phyloP scores from a whole-genome alignment of 2,797 vertebrate species.

The Glyptemys insculpta region DNA sequence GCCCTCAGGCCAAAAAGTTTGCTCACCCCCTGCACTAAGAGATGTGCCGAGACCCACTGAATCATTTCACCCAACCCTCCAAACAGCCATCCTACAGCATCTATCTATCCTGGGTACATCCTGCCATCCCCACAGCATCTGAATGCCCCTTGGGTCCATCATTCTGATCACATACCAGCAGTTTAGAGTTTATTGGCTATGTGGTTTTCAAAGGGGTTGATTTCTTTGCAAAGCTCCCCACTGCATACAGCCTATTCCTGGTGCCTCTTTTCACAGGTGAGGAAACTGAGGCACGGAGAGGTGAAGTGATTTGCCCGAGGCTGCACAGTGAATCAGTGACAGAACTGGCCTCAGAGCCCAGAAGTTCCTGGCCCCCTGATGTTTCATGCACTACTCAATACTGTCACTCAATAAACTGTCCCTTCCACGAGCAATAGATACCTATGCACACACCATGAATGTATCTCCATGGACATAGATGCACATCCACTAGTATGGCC shows the following conservation, averaged over 20 bases:
- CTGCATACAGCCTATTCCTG: neutral
- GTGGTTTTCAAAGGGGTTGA: neutral
- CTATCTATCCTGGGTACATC: neutral
- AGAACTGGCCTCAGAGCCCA: neutral
- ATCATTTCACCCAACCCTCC: neutral
- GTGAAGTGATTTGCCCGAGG: neutral
- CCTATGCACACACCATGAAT: neutral
- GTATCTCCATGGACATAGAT: neutral
- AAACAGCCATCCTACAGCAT: neutral
- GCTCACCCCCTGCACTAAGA: too few relatives aligned
- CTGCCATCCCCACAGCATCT: neutral
- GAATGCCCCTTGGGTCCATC: neutral
- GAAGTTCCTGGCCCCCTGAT: neutral
- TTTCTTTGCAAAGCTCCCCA: neutral
- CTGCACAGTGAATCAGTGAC: neutral
- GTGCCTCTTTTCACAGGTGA: neutral
- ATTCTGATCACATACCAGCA: neutral
- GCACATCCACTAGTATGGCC: neutral
- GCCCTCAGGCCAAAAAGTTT: too few relatives aligned
- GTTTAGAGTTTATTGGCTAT: neutral
- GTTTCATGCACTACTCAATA: neutral
- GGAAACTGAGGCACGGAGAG: neutral
- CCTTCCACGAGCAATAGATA: neutral
- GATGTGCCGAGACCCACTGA: neutral
- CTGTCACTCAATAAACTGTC: neutral